These are phyloP conservation scores for Psittacula echo DNA, from an alignment of 2,797 vertebrate species.

Conservation along the genomic window DNA sequence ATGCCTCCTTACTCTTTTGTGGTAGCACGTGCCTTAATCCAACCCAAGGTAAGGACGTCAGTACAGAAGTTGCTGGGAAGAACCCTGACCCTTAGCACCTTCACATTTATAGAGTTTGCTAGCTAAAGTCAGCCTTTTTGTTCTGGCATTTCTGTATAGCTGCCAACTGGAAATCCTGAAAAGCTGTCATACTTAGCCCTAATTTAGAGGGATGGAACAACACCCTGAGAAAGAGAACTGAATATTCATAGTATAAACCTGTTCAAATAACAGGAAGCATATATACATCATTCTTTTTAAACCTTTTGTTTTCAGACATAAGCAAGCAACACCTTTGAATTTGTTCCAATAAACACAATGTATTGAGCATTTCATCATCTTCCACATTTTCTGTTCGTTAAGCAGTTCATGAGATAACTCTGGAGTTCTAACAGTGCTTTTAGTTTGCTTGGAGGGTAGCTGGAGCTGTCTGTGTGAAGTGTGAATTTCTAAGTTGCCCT, in stretches of 20 bases:
- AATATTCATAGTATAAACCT: not conserved
- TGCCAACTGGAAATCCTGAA: not conserved
- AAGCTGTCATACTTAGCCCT: not conserved
- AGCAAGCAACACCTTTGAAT: not conserved
- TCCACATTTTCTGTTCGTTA: not conserved
- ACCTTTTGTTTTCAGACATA: not conserved
- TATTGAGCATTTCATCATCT: not conserved
- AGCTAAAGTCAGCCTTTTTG: not conserved
- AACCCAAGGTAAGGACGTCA: not conserved
- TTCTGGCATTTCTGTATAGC: not conserved
- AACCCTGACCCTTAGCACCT: not conserved
- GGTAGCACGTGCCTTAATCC: not conserved
- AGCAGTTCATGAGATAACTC: not conserved
- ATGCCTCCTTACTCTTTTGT: not conserved
- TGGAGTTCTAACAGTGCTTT: not conserved
- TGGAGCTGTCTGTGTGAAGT: not conserved
- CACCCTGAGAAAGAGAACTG: not conserved
- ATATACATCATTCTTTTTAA: not conserved
- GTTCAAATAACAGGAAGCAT: not conserved
- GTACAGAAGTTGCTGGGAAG: not conserved
- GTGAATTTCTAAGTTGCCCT: not conserved
- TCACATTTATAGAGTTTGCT: not conserved
- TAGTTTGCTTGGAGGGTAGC: not conserved
- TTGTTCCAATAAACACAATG: not conserved
- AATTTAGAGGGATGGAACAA: not conserved